Percentiles rank a stretch among this genome's conserved stretches.
Conservation (phyloP, 2,888 invertebrate genomes). For the Epiperipatus broadwayi region DNA sequence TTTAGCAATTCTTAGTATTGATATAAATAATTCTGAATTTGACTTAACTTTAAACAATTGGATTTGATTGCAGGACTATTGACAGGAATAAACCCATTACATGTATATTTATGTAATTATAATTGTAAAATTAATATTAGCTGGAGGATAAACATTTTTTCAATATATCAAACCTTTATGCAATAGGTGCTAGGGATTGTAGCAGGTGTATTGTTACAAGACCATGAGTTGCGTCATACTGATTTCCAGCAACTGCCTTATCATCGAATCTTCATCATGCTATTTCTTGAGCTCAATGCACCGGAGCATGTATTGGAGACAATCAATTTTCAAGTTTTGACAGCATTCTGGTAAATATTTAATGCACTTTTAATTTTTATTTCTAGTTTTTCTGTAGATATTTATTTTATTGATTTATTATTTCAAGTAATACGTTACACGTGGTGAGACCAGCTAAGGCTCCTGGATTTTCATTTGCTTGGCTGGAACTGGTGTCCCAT, state of each 20-base stretch:
- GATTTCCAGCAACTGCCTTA: slow-evolving; percentile 95
- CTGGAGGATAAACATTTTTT: no score
- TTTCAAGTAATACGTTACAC: slow-evolving; percentile 56
- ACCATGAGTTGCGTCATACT: slow-evolving; percentile 71
- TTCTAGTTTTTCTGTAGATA: slow-evolving; percentile 12
- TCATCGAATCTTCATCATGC: slow-evolving; percentile 83
- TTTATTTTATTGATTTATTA: slow-evolving; percentile 9
- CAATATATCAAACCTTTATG: not conserved
- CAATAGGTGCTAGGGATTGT: slow-evolving; percentile 61
- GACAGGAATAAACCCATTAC: no score
- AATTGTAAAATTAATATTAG: no score
- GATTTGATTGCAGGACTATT: no score
- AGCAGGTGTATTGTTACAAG: slow-evolving; percentile 80
- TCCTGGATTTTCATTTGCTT: slow-evolving; percentile 91
- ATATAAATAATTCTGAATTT: no score
- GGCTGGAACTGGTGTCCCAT: slow-evolving; percentile 94
- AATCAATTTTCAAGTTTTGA: slow-evolving; percentile 69
- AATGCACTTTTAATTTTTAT: slow-evolving; percentile 8
- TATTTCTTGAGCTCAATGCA: slow-evolving; percentile 85
- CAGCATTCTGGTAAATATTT: slow-evolving; percentile 57
- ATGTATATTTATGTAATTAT: no score
- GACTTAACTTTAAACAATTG: no score
- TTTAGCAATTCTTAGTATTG: no score
- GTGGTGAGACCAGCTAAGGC: slow-evolving; percentile 76
- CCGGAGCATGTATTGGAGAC: slow-evolving; percentile 82